Conservation (phyloP, 1,140 invertebrate genomes). For the Phortica variegata region DNA sequence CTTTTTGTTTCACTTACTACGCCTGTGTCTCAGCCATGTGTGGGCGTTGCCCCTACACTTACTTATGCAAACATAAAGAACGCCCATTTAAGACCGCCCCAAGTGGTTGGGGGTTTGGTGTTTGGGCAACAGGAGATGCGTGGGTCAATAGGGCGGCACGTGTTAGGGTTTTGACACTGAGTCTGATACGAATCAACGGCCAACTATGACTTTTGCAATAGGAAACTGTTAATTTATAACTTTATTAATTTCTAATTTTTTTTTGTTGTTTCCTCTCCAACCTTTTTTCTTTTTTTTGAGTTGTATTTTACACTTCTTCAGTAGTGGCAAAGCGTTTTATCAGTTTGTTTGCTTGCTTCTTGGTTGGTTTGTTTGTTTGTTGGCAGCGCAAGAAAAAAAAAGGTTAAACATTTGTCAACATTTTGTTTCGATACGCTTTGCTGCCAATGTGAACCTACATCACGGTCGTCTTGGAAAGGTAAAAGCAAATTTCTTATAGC, state of each 20-base stretch:
- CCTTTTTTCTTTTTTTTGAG: no score
- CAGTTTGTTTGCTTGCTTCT: no score
- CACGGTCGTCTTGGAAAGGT: no score
- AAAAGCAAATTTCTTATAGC: no score
- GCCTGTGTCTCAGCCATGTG: constrained; percentile 17
- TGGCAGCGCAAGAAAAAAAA: no score
- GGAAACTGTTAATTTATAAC: constrained; percentile 40
- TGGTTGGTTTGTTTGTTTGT: no score
- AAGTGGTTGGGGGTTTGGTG: constrained; percentile 4
- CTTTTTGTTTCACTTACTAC: constrained; percentile 38
- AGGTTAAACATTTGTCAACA: no score
- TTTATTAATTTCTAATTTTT: constrained; percentile 42
- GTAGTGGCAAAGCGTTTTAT: no score
- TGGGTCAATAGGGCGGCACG: no score
- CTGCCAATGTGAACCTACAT: no score
- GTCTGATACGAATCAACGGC: not conserved
- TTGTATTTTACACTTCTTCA: no score
- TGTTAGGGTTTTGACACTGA: constrained; percentile 15
- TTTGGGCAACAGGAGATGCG: constrained; percentile 14
- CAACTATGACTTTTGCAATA: constrained; percentile 17
- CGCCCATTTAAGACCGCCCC: constrained; percentile 19
- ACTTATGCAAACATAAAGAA: constrained; percentile 49
- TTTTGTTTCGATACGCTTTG: no score
- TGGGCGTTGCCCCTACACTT: constrained; percentile 7
- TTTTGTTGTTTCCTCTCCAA: constrained; percentile 19